Evolutionary conservation across 2,113 vertebrate genomes (phyloP).

Genomic region (Potamarius usumacintae): DNA sequence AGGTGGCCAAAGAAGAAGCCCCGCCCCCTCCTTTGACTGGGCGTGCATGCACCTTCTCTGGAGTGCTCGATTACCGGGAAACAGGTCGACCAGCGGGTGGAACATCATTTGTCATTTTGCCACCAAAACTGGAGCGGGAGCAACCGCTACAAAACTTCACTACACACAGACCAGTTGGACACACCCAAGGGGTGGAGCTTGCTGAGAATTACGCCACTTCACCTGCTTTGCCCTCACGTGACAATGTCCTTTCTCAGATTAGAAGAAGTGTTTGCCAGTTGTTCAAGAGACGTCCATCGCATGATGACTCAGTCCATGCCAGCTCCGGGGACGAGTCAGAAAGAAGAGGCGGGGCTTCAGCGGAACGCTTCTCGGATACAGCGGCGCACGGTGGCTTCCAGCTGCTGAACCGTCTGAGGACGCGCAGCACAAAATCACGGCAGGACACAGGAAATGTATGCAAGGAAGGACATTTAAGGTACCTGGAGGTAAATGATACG

Average conservation of each 20-base stretch:
- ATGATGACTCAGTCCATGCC: conserved; percentile 46
- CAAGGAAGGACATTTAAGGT: conserved; percentile 85
- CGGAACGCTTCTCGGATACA: conserved; percentile 53
- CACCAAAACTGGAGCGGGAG: conserved; percentile 69
- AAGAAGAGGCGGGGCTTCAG: conserved; percentile 53
- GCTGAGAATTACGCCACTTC: conserved; percentile 53
- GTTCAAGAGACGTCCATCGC: conserved; percentile 74
- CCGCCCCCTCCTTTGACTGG: conserved; percentile 59
- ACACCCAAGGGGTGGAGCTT: conserved; percentile 80
- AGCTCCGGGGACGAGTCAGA: conserved; percentile 42
- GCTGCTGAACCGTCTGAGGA: conserved; percentile 65
- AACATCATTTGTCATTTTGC: conserved; percentile 63
- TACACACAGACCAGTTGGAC: conserved; percentile 53
- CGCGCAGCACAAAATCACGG: conserved; percentile 70
- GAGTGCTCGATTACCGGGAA: conserved; percentile 87
- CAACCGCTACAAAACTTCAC: conserved; percentile 59
- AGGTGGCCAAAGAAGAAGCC: conserved; percentile 81
- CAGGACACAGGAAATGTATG: conserved; percentile 70
- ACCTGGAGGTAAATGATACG: conserved; percentile 87
- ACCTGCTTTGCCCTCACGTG: conserved; percentile 50
- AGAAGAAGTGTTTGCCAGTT: conserved; percentile 78
- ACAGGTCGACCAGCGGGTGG: conserved; percentile 68
- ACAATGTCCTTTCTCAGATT: conserved; percentile 78
- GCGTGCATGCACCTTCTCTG: conserved; percentile 71
- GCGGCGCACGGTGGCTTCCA: conserved; percentile 45